Conservation (phyloP, 1,140 invertebrate genomes). For the Ceratosolen solmsi region DNA sequence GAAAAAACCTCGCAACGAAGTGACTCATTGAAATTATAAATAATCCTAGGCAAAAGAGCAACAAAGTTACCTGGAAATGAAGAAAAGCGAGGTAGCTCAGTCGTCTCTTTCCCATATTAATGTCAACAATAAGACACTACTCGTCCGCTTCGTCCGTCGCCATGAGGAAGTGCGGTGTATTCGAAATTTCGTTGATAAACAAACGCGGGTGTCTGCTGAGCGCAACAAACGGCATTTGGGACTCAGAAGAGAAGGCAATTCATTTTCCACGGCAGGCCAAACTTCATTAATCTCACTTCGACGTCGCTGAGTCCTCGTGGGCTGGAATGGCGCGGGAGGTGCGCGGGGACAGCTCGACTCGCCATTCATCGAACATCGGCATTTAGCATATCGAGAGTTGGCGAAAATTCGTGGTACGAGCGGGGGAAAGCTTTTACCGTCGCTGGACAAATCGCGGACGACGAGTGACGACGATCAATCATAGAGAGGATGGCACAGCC, state of each 20-base stretch:
- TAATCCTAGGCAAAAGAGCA: not conserved
- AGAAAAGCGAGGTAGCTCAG: not conserved
- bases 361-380: not conserved
- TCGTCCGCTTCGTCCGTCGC: not conserved
- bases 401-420: not conserved
- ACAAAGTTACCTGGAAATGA: not conserved
- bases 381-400: not conserved
- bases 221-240: not conserved
- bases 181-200: not conserved
- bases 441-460: not conserved
- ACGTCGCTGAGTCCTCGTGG: not conserved
- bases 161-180: not conserved
- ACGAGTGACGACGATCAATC: conserved; percentile 28
- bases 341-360: not conserved
- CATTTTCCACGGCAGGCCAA: not conserved
- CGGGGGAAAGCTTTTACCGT: not conserved
- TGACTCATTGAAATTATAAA: not conserved
- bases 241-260: not conserved
- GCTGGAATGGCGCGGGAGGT: too few relatives aligned
- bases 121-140: not conserved
- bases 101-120: not conserved
- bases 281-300: conserved; percentile 19
- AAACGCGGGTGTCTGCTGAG: not conserved
- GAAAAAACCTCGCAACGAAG: not conserved
- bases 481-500: not conserved